Conservation (phyloP, 2,113 vertebrate species). For the Potamarius usumacintae region DNA sequence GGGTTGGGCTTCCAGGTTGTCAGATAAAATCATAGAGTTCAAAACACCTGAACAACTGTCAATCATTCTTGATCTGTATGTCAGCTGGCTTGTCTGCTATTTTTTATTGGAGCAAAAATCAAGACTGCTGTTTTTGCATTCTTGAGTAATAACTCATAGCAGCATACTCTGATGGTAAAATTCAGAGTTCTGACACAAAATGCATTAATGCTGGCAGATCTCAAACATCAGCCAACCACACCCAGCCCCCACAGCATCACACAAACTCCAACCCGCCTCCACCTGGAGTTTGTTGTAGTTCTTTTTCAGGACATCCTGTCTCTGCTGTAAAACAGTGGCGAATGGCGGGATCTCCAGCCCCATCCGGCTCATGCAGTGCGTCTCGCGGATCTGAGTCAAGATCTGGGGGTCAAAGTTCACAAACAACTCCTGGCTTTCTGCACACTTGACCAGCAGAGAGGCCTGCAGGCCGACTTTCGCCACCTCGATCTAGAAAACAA, state of each 20-base stretch:
- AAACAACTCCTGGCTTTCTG: slow-evolving; percentile 79
- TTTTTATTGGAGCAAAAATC: not conserved
- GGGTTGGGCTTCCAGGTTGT: not conserved
- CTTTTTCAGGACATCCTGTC: slow-evolving; percentile 76
- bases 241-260: not conserved
- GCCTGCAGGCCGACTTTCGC: slow-evolving; percentile 77
- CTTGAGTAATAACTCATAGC: not conserved
- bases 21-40: not conserved
- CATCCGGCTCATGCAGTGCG: slow-evolving; percentile 84
- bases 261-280: not conserved
- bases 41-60: not conserved
- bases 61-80: not conserved
- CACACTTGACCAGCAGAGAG: slow-evolving; percentile 77
- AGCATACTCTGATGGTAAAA: too few relatives aligned
- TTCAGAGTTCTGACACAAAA: not conserved
- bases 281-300: slow-evolving; percentile 81
- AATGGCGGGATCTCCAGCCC: slow-evolving; percentile 82
- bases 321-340: slow-evolving; percentile 77
- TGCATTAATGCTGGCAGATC: not conserved
- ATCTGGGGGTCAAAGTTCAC: slow-evolving; percentile 92
- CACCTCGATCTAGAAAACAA: slow-evolving; percentile 72
- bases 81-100: not conserved
- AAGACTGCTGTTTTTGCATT: not conserved
- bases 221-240: not conserved
- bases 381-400: slow-evolving; percentile 84